Base-by-base conservation (phyloP, 2,797 vertebrate genomes). In the Lagorchestes hirsutus region DNA sequence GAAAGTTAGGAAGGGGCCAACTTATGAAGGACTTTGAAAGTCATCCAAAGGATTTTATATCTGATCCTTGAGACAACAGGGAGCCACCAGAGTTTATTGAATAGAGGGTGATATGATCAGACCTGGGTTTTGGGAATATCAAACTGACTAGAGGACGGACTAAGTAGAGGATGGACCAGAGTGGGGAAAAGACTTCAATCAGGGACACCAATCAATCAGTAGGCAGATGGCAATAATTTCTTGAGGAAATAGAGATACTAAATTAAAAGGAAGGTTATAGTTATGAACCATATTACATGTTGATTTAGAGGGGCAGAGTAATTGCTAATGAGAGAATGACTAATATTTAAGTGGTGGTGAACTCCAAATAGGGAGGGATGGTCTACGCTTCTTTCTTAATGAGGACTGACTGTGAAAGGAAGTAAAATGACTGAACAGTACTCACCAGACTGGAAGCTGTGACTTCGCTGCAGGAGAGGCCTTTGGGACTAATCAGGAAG, bases 381-480 rank as follows among this genome's bases (percentile, higher is more conserved):
- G 62, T 24, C 4, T 28, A 3, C 28, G 0, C 56, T 92, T 52
- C 82, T 31, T 56, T 56, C 55, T 93, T 27, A 50, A n/a, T n/a
- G 55, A 95, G 93, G 55, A 90, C 4, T 13, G 11, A 31, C 54
- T n/a, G 13, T 5, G 22, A 87, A 27, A 29, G 52, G 90, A 91
- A 34, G 13, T n/a, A 46, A 90, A 55, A 59, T 0, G 1, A 3
- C 50, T 3, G 5, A 27, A 40, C 18, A 16, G 4, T 59, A 97
- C 99, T 99, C 98, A 99, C 99, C 99, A 99, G 98, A 98, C 99
- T 99, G 96, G 99, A 99, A 0, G 99, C 99, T 0, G 99, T 99
- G 98, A 99, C 99, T 97, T 99, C 99, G 0, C 99, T 99, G 97
- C 99, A 99, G 0, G 99, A 98, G 95, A 99, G 98, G 34, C 99